These are phyloP conservation scores for Myotis myotis DNA, from an alignment of 2,797 vertebrate genomes.

Conservation along the genomic window DNA sequence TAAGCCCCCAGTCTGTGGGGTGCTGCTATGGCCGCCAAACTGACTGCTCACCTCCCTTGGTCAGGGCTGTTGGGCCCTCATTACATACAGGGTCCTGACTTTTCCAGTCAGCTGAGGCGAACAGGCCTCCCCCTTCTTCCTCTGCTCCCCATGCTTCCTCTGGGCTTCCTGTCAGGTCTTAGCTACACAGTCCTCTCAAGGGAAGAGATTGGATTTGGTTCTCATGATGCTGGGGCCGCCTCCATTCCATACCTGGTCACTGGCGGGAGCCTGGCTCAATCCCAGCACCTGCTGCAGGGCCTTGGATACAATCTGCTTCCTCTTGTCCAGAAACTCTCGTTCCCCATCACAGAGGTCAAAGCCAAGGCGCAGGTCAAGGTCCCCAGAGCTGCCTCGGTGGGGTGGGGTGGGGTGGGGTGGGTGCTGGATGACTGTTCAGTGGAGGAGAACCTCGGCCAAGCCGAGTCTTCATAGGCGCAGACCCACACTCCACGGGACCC, in stretches of 20 bases:
- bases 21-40: fast-evolving
- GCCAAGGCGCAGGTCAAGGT: slow-evolving; percentile 88
- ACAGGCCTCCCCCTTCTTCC: not conserved
- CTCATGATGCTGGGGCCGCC: not conserved
- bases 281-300: slow-evolving; percentile 84
- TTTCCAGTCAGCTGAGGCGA: fast-evolving
- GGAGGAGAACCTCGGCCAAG: not conserved
- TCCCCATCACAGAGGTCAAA: slow-evolving; percentile 89
- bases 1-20: not conserved
- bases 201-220: not conserved
- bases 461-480: not conserved
- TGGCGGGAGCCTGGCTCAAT: slow-evolving; percentile 78
- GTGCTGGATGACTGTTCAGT: not conserved
- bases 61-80: not conserved
- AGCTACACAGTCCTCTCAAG: not conserved
- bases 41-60: not conserved
- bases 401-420: fast-evolving
- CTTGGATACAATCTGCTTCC: slow-evolving; percentile 82
- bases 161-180: not conserved
- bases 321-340: slow-evolving; percentile 86
- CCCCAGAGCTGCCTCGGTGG: slow-evolving; percentile 76
- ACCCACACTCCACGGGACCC: not conserved
- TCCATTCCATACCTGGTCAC: slow-evolving; percentile 83
- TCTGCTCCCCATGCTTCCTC: not conserved
- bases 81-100: not conserved